Conservation (phyloP, 2,797 vertebrate genomes). For the Scomberomorus guttatus region DNA sequence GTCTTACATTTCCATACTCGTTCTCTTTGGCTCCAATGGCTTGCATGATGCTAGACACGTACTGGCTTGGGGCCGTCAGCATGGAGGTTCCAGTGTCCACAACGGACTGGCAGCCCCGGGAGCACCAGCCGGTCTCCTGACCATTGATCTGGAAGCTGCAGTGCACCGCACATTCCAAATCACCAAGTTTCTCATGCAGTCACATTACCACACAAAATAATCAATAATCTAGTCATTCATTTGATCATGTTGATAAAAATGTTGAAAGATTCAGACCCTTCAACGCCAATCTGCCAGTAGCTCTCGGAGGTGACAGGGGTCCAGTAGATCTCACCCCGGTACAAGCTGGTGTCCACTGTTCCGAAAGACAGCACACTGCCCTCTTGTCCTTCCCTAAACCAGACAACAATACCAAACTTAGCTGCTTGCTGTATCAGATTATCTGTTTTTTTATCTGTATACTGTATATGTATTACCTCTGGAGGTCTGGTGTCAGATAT, state of each 20-base stretch:
- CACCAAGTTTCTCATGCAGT: background rate
- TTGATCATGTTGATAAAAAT: conserved; percentile 1
- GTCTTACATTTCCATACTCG: conserved; percentile 68
- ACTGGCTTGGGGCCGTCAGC: conserved; percentile 79
- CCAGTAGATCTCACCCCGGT: conserved; percentile 83
- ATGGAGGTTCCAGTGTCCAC: conserved; percentile 87
- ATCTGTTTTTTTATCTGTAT: too few species aligned
- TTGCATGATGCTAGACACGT: conserved; percentile 74
- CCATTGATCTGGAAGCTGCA: conserved; percentile 81
- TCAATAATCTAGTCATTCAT: background rate
- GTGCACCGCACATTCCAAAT: background rate
- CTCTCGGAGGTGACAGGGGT: conserved; percentile 81
- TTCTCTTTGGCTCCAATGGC: conserved; percentile 74
- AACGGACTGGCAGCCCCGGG: conserved; percentile 85
- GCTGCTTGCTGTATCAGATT: background rate
- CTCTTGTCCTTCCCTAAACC: conserved; percentile 67
- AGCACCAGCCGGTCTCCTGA: conserved; percentile 76
- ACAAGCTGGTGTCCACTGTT: conserved; percentile 76
- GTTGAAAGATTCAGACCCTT: conserved; percentile 78
- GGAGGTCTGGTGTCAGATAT: background rate
- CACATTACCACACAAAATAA: background rate
- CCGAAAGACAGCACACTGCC: conserved; percentile 86
- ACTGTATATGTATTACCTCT: background rate
- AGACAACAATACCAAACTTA: conserved; percentile 31
- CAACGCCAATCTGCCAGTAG: conserved; percentile 87